Percentiles rank a stretch among this genome's conserved stretches.
Conservation (phyloP, 53 echinoderm and acorn worm species). For the Pentamera pediparva region DNA sequence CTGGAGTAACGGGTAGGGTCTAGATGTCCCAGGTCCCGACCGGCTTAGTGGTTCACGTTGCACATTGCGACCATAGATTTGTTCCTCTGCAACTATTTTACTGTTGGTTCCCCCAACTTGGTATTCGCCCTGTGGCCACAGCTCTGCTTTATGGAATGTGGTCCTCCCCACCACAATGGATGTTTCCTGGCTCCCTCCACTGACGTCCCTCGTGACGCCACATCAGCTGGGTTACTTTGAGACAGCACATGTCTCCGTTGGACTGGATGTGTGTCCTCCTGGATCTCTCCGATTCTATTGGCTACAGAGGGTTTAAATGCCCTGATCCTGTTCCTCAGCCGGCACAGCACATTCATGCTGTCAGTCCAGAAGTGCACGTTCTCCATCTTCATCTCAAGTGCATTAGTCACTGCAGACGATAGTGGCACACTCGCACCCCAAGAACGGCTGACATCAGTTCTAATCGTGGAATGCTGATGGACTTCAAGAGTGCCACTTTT, state of each 20-base stretch:
- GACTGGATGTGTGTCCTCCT: neutral
- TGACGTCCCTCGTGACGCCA: neutral
- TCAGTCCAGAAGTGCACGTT: neutral
- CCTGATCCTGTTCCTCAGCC: neutral
- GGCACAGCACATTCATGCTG: conserved; percentile 2
- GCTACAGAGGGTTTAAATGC: neutral
- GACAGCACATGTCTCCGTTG: neutral
- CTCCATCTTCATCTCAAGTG: neutral
- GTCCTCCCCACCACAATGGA: neutral
- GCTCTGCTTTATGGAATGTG: no score
- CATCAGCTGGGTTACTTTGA: neutral
- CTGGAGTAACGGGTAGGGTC: neutral
- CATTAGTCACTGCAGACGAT: neutral
- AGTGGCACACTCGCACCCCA: neutral
- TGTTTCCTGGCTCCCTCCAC: neutral
- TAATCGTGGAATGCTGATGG: conserved; percentile 7
- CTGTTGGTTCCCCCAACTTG: neutral
- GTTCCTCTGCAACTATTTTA: neutral
- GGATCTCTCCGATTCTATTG: neutral
- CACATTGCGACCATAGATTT: neutral
- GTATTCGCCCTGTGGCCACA: neutral
- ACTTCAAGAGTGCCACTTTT: conserved; percentile 9
- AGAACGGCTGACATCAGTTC: conserved; percentile 8
- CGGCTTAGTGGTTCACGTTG: neutral
- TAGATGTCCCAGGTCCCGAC: neutral